phyloP scores from a whole-genome alignment of 2,797 vertebrate species.

The Silurus aristotelis region DNA sequence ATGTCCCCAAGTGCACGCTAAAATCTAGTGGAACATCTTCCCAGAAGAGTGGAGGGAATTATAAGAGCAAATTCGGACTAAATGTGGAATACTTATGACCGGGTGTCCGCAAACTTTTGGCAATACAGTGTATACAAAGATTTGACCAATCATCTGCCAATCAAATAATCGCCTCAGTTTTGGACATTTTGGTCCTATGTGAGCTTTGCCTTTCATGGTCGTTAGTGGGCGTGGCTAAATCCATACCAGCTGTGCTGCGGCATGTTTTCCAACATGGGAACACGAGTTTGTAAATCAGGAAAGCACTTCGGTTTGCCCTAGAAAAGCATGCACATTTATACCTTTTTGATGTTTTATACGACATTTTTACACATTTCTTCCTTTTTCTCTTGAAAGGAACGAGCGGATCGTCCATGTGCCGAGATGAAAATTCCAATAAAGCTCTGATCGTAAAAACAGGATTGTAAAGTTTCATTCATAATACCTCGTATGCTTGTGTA shows the following conservation, averaged over 20 bases:
- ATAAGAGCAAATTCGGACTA: too few relatives aligned
- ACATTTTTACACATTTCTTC: neutral
- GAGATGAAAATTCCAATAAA: neutral
- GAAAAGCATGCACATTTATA: neutral
- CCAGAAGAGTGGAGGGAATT: too few relatives aligned
- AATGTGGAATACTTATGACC: too few relatives aligned
- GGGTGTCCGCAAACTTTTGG: too few relatives aligned
- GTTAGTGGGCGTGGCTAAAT: neutral
- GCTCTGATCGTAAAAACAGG: slow-evolving; percentile 5
- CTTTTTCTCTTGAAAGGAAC: neutral
- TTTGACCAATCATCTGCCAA: too few relatives aligned
- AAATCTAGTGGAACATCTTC: too few relatives aligned
- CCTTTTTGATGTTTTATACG: too few relatives aligned
- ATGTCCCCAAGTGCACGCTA: too few relatives aligned
- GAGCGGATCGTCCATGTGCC: neutral
- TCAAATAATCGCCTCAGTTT: too few relatives aligned
- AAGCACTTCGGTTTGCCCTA: neutral
- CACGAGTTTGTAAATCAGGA: neutral
- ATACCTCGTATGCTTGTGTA: neutral
- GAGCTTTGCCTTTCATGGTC: neutral
- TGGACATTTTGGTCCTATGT: too few relatives aligned
- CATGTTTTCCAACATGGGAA: too few relatives aligned
- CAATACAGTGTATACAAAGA: too few relatives aligned
- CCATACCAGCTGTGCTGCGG: neutral
- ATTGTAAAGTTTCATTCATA: slow-evolving; percentile 14